Evolutionary conservation across 2,888 invertebrate species (phyloP), one percentile per base, ranked within the genome.

Genomic region (Kuschelorhynchus macadamiae): DNA sequence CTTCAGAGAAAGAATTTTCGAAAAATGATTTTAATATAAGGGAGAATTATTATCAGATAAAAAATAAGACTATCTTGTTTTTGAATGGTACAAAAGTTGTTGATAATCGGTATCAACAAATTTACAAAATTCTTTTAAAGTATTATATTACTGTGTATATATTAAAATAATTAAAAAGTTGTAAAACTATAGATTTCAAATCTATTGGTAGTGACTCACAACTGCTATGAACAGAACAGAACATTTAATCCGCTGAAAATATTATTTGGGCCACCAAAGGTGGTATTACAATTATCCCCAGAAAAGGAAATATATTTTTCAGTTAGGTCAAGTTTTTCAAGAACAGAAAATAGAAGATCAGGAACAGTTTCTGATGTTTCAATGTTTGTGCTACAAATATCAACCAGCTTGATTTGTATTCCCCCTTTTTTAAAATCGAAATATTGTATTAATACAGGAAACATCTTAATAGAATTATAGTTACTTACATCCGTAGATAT

Each of bases 341-440:
- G 33, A 32, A 44, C 42, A 44, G 39, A 16, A 17, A 12, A 53
- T 16, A 62, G 17, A 25, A 62, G 17, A 33, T 49, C 44, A 33
- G 52, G 2, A 53, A 62, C 44, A 44, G 62, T 62, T 62, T 62
- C 62, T 21, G 62, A 52, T 17, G 52, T 62, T 62, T 62, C 52
- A 50, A 42, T 55, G 21, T 14, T 9, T 46, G 46, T 33, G 36
- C 17, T 55, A 17, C 55, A 36, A 21, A 63, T 55, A 44, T 55
- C 55, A 33, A 55, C 46, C 18, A 63, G 47, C 20, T 60, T 60
- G 16, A 50, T 50, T 39, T 49, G 17, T 18, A 46, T 57, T 2
- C 57, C 57, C 3, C 44, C 46, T 30, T 57, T 44, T 30, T 44
- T 46, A 14, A 46, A 46, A 46, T 44, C 17, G 33, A 57, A 57